Base-by-base conservation (phyloP, 2,797 vertebrate species). In the Takifugu ocellatus region DNA sequence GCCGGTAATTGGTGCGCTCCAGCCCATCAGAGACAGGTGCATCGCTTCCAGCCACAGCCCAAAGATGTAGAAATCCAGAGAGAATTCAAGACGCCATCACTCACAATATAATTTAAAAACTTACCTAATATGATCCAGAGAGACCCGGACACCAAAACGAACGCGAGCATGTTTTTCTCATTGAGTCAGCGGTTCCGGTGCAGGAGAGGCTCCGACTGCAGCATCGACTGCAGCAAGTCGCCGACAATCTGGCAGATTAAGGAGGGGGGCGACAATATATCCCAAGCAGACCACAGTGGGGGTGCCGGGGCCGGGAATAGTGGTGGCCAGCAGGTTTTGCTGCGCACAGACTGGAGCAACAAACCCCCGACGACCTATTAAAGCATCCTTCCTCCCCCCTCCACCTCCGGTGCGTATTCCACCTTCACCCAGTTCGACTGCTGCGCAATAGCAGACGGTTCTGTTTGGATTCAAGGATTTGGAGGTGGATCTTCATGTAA, bases 51-150 rank as follows among this genome's bases (percentile, higher is more conserved):
- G 39, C 49, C 24, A 5, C 54, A 46, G 25, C 56, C 47, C 48
- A 1, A 68, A 55, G 8, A n/a, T 16, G 50, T 50, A 16, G 56
- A 17, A 52, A 1, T 46, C 21, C 5, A 2, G 3, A 12, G 7
- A 56, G 11, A 5, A 27, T 31, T 5, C n/a, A 27, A 8, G 21
- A 15, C 16, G n/a, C 4, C 4, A 39, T 3, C 1, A 0, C 26
- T 1, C 2, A 36, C 9, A 46, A 24, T 2, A 3, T 10, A 15
- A 49, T 2, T 12, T 11, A 1, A n/a, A 61, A 59, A 90, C 91
- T 91, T 79, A 93, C 92, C 91, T 87, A 92, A 88, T 61, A 92
- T 75, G 78, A 93, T 92, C 90, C 91, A 93, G 67, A 92, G 87
- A 78, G 89, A 92, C 55, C 91, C 91, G 82, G 91, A 91, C 60